Base-by-base conservation (phyloP, 2,113 vertebrate species). In the Edolisoma coerulescens region DNA sequence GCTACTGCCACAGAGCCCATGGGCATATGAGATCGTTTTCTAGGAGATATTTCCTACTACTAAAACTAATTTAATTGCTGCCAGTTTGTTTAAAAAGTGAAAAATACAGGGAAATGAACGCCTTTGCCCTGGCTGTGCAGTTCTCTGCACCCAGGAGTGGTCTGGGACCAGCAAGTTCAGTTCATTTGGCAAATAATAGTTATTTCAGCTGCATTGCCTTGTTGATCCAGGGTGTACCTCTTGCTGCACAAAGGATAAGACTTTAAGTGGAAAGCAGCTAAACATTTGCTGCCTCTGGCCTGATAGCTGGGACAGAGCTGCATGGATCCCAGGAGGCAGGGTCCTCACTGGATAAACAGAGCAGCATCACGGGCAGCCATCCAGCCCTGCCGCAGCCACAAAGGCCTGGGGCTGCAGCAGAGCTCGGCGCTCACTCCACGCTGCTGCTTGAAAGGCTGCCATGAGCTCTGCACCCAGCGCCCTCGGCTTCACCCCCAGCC, bases 381-480 rank as follows among this genome's bases (percentile, higher is more conserved):
- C 9, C 32, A 59, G 63, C 39, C 57, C 39, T 16, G 28, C 35
- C 33, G 6, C 24, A 18, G 15, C 21, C 27, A 3, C 27, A 12
- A 6, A 20, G 22, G 9, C 47, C 57, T 8, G 79, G 52, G 33
- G 39, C 90, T 54, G 33, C 30, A 13, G 45, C 50, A 44, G 19
- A 0, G 0, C 57, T 74, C 54, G 33, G 1, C 5, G 22, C 35
- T 45, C 1, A 0, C 20, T n/a, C 5, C 33, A 4, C 0, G 0
- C 42, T 37, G 45, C 63, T 50, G 28, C 37, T 3, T 3, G 10
- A 37, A 26, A 28, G 7, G 57, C 75, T 86, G 39, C 23, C 27
- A 4, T 0, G 0, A 57, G 68, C 54, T 74, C 11, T 17, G 71
- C 42, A 52, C 27, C 45, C 19, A 6, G 23, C 0, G 1, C 22